Evolutionary conservation across 2,888 invertebrate genomes (phyloP).

Genomic region (Rhabditophanes sp.): DNA sequence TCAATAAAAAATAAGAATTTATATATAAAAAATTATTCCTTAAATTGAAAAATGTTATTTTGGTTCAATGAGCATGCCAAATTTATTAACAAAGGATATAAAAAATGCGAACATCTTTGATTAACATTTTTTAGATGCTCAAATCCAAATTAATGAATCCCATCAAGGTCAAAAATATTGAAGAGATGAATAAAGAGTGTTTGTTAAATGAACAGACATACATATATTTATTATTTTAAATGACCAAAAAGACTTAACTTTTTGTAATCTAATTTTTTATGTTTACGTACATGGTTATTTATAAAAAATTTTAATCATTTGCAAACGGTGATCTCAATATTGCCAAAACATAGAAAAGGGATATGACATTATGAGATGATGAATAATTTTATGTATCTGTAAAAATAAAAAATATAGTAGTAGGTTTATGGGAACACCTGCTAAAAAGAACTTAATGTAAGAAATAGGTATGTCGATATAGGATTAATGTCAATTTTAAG

Average conservation of each 20-base stretch:
- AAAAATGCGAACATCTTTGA: too few relatives aligned
- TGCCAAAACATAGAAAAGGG: neutral
- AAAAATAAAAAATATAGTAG: neutral
- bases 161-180: too few relatives aligned
- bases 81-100: too few relatives aligned
- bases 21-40: too few relatives aligned
- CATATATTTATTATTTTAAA: neutral
- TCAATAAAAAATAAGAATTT: too few relatives aligned
- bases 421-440: neutral
- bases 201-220: too few relatives aligned
- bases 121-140: too few relatives aligned
- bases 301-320: neutral
- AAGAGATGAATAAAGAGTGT: too few relatives aligned
- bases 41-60: too few relatives aligned
- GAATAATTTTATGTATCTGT: neutral
- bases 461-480: slow-evolving; percentile 1
- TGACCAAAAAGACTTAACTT: slow-evolving; percentile 1
- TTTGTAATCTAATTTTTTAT: neutral
- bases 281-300: neutral
- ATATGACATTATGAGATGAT: neutral
- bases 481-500: too few relatives aligned
- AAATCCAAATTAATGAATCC: too few relatives aligned
- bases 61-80: too few relatives aligned
- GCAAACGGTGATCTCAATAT: neutral
- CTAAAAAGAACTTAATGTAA: neutral